phyloP scores from a whole-genome alignment of 2,113 vertebrate species.

The Catharus fuscescens region DNA sequence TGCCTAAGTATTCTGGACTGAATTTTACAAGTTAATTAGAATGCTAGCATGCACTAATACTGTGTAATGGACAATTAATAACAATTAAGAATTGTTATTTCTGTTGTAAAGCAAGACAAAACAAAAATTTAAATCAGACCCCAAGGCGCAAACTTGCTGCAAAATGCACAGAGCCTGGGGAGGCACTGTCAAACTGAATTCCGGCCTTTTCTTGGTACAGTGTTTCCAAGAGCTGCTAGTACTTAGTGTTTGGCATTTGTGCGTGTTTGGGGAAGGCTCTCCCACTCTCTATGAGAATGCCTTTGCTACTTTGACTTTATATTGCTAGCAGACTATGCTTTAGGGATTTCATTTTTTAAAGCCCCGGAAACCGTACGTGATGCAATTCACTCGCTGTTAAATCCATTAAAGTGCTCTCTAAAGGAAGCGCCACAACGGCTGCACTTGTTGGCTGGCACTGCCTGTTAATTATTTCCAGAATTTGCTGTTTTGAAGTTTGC shows the following conservation, averaged over 20 bases:
- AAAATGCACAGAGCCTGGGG: neutral
- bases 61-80: neutral
- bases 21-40: slow-evolving; percentile 25
- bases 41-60: neutral
- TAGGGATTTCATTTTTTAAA: neutral
- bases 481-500: neutral
- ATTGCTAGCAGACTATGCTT: neutral
- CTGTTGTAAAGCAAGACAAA: neutral
- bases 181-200: neutral
- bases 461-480: slow-evolving; percentile 52
- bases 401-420: neutral
- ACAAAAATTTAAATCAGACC: neutral
- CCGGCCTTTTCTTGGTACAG: neutral
- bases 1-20: neutral
- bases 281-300: neutral
- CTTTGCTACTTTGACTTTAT: neutral
- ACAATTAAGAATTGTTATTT: neutral
- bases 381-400: neutral
- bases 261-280: neutral
- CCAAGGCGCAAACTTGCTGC: neutral
- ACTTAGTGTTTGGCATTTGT: neutral
- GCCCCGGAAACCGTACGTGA: neutral
- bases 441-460: rapidly evolving
- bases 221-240: neutral
- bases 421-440: neutral